Conservation (phyloP, 2,797 vertebrate genomes). For the Nannoperca obscura region DNA sequence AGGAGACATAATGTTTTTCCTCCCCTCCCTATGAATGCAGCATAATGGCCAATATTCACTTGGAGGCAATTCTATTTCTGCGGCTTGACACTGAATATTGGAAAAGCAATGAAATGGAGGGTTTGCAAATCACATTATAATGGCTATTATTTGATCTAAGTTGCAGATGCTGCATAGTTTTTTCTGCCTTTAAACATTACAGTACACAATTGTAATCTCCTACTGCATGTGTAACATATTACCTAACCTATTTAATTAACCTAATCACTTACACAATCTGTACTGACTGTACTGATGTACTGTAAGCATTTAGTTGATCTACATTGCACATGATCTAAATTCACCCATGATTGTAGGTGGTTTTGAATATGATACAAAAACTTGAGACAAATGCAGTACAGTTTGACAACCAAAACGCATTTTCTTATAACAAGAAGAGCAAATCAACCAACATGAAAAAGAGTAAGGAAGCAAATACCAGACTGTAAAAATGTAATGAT, state of each 20-base stretch:
- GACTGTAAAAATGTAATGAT: neutral
- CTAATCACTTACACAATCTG: constrained; percentile 2
- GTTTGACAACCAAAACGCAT: neutral
- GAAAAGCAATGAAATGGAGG: constrained; percentile 74
- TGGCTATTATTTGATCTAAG: constrained; percentile 57
- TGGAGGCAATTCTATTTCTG: constrained; percentile 60
- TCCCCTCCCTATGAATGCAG: constrained; percentile 48
- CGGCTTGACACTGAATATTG: constrained; percentile 66
- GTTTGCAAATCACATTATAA: constrained; percentile 69
- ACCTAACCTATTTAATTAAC: neutral
- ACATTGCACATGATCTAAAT: neutral
- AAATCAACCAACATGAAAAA: neutral
- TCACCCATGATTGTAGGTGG: neutral
- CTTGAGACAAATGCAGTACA: neutral
- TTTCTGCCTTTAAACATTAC: constrained; percentile 31
- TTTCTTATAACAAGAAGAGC: neutral
- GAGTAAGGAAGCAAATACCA: neutral
- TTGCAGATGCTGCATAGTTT: constrained; percentile 51
- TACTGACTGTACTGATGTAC: neutral
- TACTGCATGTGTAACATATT: constrained; percentile 7
- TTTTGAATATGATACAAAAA: constrained; percentile 6
- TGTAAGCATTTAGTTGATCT: neutral
- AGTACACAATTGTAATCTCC: constrained; percentile 19
- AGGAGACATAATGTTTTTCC: constrained; percentile 68
- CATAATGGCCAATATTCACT: constrained; percentile 64